Evolutionary conservation across 2,888 invertebrate species (phyloP).

Genomic region (Abrostola triplasia): DNA sequence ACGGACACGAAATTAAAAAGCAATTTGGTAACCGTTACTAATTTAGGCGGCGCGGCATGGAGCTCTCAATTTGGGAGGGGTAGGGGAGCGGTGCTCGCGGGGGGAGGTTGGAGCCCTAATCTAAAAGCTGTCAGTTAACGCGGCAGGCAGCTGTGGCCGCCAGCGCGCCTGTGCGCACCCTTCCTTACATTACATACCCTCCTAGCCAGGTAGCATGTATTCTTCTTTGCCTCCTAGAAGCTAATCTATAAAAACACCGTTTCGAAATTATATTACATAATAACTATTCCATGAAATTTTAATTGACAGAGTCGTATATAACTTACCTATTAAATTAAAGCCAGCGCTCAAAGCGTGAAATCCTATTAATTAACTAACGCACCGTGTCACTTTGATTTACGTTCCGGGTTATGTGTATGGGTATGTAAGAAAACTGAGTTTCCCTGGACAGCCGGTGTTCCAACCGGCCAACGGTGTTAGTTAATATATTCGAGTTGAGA

Average conservation of each 20-base stretch:
- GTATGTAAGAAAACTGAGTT: conserved; percentile 62
- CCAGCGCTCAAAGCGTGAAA: conserved; percentile 66
- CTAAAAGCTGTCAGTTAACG: conserved; percentile 86
- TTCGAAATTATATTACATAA: conserved; percentile 36
- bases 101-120: conserved; percentile 76
- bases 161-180: conserved; percentile 66
- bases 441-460: conserved; percentile 48
- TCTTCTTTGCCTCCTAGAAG: conserved; percentile 24
- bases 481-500: conserved; percentile 72
- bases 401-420: conserved; percentile 48
- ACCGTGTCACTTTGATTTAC: conserved; percentile 76
- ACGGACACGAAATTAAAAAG: conserved; percentile 85
- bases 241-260: conserved; percentile 33
- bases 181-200: conserved; percentile 69
- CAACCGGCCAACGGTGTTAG: conserved; percentile 70
- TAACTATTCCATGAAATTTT: conserved; percentile 60
- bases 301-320: conserved; percentile 68
- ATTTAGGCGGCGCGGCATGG: conserved; percentile 81
- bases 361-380: conserved; percentile 73
- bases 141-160: conserved; percentile 79
- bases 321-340: conserved; percentile 65
- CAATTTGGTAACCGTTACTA: conserved; percentile 87
- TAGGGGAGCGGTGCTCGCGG: conserved; percentile 60
- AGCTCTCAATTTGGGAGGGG: conserved; percentile 84
- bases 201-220: conserved; percentile 48